These are phyloP conservation scores for Tetragonula carbonaria DNA, from an alignment of 2,888 invertebrate genomes.

Conservation along the genomic window DNA sequence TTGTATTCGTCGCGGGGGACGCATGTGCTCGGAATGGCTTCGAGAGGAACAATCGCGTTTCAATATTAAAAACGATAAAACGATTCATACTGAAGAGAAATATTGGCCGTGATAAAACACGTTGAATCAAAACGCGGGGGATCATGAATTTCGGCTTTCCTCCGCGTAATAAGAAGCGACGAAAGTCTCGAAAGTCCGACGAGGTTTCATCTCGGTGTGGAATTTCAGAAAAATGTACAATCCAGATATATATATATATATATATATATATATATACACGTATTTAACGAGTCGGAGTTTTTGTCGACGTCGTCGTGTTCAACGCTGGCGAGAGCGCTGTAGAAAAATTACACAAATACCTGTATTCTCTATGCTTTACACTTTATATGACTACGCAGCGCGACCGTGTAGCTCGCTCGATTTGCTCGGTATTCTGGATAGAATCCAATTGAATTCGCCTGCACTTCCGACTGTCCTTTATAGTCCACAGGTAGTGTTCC, in stretches of 20 bases:
- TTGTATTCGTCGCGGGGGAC: neutral
- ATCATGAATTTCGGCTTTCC: slow-evolving; percentile 32
- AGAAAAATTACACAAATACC: too few species aligned
- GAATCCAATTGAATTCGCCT: too few species aligned
- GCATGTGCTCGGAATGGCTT: neutral
- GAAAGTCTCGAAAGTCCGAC: slow-evolving; percentile 46
- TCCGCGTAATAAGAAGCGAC: slow-evolving; percentile 52
- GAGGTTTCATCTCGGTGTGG: slow-evolving; percentile 41
- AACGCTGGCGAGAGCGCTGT: slow-evolving; percentile 15
- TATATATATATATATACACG: slow-evolving; percentile 1
- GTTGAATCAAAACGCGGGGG: neutral
- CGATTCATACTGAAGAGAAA: neutral
- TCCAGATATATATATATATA: neutral
- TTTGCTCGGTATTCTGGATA: too few species aligned
- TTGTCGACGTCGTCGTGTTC: slow-evolving; percentile 30
- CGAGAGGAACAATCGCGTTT: neutral
- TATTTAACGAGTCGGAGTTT: slow-evolving; percentile 71
- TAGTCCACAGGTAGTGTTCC: too few species aligned
- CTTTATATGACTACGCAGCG: too few species aligned
- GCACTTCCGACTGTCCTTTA: too few species aligned
- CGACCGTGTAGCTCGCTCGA: too few species aligned
- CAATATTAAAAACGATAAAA: neutral
- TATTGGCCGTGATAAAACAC: neutral
- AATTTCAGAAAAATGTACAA: slow-evolving; percentile 72
- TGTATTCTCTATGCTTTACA: too few species aligned